Evolutionary conservation across 1,140 invertebrate species (phyloP), one percentile per base, ranked within the genome.

Genomic region (Limonius californicus): DNA sequence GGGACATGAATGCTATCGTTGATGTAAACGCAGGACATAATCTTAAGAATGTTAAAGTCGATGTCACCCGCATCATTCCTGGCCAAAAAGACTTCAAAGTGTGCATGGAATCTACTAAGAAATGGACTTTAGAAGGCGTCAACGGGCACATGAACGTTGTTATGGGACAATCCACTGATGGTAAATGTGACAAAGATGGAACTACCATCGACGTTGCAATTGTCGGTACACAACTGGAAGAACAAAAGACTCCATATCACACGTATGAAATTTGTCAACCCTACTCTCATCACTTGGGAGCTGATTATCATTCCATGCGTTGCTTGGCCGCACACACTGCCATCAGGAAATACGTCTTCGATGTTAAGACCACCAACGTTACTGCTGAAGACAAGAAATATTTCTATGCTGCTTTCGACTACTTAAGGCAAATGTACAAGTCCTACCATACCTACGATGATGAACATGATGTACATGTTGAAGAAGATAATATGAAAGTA

Each of bases 1-100:
- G 76, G 77, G 69, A 79, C 16, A 4, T 74, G 1, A 72, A 77
- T 39, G 4, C 75, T 1, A 71, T 74, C 15, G 0, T 70, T 11
- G 69, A 77, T 8, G 19, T 72, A 18, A 69, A 72, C 32, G 43
- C 66, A 27, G 74, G 70, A 14, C 71, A 75, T 23, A 32, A 66
- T 0, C 21, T 59, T 1, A 77, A 74, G n/a, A 67, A 57, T 27
- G 4, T 78, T 6, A 73, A 74, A 66, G 19, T 74, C 11, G 61
- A 67, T 4, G n/a, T 80, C 4, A 78, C 68, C 3, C 72, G 73
- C 54, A 62, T 54, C 1, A 69, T 68, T 15, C 71, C 73, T 7
- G 72, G 68, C 16, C 70, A 78, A 43, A 72, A 74, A 14, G 72
- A 77, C 54, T 68, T 69, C 1, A 65, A 78, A 68, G 71, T 81